These are phyloP conservation scores for Schizopygopsis pylzovi DNA, from an alignment of 2,797 vertebrate species.

Conservation along the genomic window DNA sequence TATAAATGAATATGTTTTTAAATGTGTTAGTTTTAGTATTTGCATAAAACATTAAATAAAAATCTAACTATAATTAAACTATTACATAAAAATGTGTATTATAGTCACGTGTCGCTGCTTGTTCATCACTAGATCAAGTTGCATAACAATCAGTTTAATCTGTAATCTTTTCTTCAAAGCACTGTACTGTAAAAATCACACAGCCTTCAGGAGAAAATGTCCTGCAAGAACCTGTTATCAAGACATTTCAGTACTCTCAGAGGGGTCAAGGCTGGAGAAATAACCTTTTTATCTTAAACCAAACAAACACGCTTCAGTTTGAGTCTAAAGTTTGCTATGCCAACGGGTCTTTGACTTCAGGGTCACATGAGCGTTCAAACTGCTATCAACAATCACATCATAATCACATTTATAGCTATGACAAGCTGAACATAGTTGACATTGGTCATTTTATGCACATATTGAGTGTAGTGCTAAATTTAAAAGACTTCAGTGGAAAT, in stretches of 20 bases:
- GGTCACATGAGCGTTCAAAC: neutral
- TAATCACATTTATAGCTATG: neutral
- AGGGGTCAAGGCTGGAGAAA: conserved; percentile 24
- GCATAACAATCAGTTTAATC: neutral
- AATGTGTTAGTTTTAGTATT: neutral
- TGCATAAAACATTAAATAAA: too few relatives aligned
- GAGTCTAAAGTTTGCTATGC: neutral
- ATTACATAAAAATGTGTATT: neutral
- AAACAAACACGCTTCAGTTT: neutral
- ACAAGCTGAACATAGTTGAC: neutral
- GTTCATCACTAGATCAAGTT: neutral
- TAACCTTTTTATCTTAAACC: neutral
- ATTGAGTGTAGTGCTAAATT: too few relatives aligned
- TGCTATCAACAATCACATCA: neutral
- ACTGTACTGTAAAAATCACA: neutral
- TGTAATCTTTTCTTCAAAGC: neutral
- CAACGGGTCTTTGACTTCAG: too few relatives aligned
- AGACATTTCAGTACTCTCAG: neutral
- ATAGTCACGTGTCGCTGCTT: neutral
- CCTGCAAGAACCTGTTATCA: neutral
- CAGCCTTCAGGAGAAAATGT: neutral
- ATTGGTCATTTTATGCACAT: neutral
- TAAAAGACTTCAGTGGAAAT: neutral
- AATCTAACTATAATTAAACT: too few relatives aligned
- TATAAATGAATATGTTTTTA: neutral